Evolutionary conservation across 1,140 invertebrate species (phyloP), one percentile per base, ranked within the genome.

Genomic region (Drosophila grimshawi): DNA sequence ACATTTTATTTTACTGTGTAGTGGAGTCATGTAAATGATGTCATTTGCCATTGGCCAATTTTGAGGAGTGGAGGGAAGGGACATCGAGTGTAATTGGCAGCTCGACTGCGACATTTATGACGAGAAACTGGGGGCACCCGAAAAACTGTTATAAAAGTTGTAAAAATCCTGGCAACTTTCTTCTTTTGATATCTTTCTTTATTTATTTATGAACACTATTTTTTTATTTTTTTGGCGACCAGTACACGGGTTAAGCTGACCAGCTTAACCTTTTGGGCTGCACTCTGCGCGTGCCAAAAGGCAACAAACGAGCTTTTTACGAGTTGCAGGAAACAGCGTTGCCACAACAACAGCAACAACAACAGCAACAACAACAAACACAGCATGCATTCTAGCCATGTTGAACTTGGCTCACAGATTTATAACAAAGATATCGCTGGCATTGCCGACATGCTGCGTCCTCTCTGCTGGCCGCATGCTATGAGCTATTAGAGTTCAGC

Each of bases 401-500:
- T 89, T 89, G 85, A 89, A 85, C 85, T 89, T 70, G 75, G 85
- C 81, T 82, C 83, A 88, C 83, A 89, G 85, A 89, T 89, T 89
- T 89, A 89, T 89, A 89, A 89, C 85, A 89, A 89, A 89, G 85
- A 89, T 89, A 89, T 89, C 85, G 85, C 78, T 55, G 80, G 48
- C 51, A 53, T 80, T 65, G 77, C 85, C 85, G 85, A 89, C 83
- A 82, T 77, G 85, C 85, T 85, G 80, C 66, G 77, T 69, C 69
- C 62, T 62, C 66, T 49, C 62, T 4, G 39, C n/a, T 37, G 65
- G 68, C 76, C 65, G 78, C 73, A 71, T 88, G 78, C 85, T 89
- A 81, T 89, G 85, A 89, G 85, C 85, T 89, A 89, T 89, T 89
- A 89, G 85, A 89, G 85, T 89, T 89, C 85, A 89, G 66, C 59